phyloP scores from a whole-genome alignment of 1,140 invertebrate species.

The Nasonia giraulti region DNA sequence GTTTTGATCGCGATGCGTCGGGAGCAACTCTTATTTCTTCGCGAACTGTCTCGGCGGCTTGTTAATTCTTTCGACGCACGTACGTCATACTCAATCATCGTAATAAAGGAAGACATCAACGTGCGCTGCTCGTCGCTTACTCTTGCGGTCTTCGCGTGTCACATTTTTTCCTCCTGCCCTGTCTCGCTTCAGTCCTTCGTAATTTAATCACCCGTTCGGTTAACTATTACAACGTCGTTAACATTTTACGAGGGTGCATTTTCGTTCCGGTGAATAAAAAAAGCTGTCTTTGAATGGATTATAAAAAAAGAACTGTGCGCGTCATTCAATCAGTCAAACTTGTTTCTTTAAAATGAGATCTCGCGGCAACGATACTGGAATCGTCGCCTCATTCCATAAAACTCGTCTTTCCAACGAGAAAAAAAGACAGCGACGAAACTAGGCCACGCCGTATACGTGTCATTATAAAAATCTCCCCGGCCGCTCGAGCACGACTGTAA shows the following conservation, averaged over 20 bases:
- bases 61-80: background rate
- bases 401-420: background rate
- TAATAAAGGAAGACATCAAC: constrained; percentile 26
- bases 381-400: background rate
- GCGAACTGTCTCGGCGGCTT: background rate
- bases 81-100: constrained; percentile 23
- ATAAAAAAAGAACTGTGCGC: too few species aligned
- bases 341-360: too few species aligned
- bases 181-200: background rate
- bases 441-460: background rate
- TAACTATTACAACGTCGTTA: background rate
- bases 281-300: too few species aligned
- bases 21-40: background rate
- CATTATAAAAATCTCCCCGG: constrained; percentile 20
- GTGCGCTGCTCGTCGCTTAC: background rate
- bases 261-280: too few species aligned
- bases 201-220: background rate
- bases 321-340: too few species aligned
- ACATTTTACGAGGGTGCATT: too few species aligned
- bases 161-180: background rate
- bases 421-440: background rate
- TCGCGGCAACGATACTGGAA: too few species aligned
- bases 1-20: constrained; percentile 3
- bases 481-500: background rate
- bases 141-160: background rate